Evolutionary conservation across 2,797 vertebrate genomes (phyloP).

Genomic region (Sebastes ruberrimus): DNA sequence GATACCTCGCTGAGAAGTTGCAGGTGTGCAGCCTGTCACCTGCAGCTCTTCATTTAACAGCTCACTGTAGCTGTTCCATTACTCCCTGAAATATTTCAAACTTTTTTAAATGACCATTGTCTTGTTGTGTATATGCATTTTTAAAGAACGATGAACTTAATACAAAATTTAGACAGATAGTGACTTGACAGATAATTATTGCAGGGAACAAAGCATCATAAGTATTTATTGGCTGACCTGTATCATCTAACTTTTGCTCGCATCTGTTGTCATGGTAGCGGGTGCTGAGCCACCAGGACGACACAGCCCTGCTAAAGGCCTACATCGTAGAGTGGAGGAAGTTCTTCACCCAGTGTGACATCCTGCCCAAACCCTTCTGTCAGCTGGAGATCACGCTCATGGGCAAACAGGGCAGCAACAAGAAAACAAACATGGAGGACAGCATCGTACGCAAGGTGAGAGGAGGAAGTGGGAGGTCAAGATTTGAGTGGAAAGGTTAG

Average conservation of each 20-base stretch:
- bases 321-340: conserved; percentile 99
- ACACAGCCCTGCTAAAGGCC: conserved; percentile 95
- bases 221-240: not conserved
- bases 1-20: too few species aligned
- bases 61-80: too few species aligned
- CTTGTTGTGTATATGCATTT: too few species aligned
- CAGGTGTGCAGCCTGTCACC: too few species aligned
- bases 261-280: conserved; percentile 77
- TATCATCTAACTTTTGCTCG: not conserved
- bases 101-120: too few species aligned
- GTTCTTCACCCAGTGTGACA: conserved; percentile 99
- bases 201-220: not conserved
- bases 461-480: too few species aligned
- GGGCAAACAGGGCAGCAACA: conserved; percentile 94
- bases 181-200: not conserved
- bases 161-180: too few species aligned
- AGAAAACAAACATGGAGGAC: conserved; percentile 97
- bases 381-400: conserved; percentile 94
- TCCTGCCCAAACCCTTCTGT: conserved; percentile 97
- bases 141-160: too few species aligned
- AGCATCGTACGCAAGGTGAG: conserved; percentile 97
- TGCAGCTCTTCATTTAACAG: too few species aligned
- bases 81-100: too few species aligned
- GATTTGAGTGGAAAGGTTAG: not conserved
- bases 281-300: conserved; percentile 97